Conservation (phyloP, 2,888 invertebrate species). For the Ormyrus nitidulus region DNA sequence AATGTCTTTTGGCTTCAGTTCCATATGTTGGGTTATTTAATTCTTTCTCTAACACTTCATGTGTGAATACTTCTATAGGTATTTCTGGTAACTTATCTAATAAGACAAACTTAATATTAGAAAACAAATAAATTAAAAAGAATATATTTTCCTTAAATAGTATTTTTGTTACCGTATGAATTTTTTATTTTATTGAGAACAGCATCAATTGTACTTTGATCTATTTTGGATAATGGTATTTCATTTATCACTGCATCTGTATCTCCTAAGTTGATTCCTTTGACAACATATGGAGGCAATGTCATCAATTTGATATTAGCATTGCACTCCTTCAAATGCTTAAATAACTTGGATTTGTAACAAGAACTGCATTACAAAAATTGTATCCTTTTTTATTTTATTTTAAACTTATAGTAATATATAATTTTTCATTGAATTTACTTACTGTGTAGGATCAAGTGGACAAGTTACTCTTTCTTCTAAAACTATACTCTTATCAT, state of each 20-base stretch:
- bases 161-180: slow-evolving; percentile 65
- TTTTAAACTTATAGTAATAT: too few species aligned
- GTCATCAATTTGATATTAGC: slow-evolving; percentile 77
- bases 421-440: slow-evolving; percentile 58
- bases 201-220: slow-evolving; percentile 60
- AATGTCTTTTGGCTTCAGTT: slow-evolving; percentile 82
- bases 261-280: slow-evolving; percentile 76
- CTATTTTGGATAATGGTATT: slow-evolving; percentile 65
- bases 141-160: slow-evolving; percentile 3
- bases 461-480: slow-evolving; percentile 81
- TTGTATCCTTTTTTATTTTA: too few species aligned
- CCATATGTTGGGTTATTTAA: slow-evolving; percentile 78
- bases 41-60: slow-evolving; percentile 77
- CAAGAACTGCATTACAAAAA: slow-evolving; percentile 78
- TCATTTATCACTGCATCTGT: slow-evolving; percentile 55
- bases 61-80: slow-evolving; percentile 72
- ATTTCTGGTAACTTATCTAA: slow-evolving; percentile 71
- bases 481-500: slow-evolving; percentile 46
- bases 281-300: slow-evolving; percentile 77
- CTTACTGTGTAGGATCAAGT: slow-evolving; percentile 84
- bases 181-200: slow-evolving; percentile 68
- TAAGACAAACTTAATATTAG: slow-evolving; percentile 38
- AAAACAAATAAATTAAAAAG: slow-evolving; percentile 14
- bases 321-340: slow-evolving; percentile 86
- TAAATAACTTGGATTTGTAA: slow-evolving; percentile 81